phyloP scores from a whole-genome alignment of 2,888 invertebrate species.

The Amblyjoppa fuscipennis region DNA sequence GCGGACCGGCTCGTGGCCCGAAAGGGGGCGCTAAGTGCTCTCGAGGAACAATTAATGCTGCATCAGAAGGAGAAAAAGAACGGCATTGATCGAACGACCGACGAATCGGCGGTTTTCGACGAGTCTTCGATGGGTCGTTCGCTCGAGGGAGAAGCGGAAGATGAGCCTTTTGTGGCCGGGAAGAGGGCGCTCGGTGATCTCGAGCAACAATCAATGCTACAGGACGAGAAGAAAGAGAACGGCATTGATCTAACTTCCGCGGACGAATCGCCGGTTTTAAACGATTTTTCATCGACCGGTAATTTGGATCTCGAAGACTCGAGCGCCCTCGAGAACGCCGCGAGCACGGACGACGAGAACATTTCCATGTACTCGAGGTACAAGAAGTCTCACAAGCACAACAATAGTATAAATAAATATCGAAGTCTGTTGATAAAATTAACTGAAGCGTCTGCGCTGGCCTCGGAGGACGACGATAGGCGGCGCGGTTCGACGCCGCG shows the following conservation, averaged over 20 bases:
- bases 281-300: neutral
- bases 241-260: neutral
- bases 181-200: slow-evolving; percentile 55
- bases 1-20: slow-evolving; percentile 41
- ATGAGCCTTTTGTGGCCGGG: slow-evolving; percentile 52
- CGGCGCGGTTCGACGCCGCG: slow-evolving; percentile 11
- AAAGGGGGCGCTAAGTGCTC: slow-evolving; percentile 57
- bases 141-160: slow-evolving; percentile 21
- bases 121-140: neutral
- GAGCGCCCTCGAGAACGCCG: slow-evolving; percentile 37
- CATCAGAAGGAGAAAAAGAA: neutral
- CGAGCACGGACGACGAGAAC: slow-evolving; percentile 53
- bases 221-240: neutral
- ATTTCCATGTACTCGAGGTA: slow-evolving; percentile 80
- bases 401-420: slow-evolving; percentile 80
- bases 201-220: neutral
- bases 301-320: slow-evolving; percentile 3
- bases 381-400: slow-evolving; percentile 72
- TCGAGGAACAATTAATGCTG: neutral
- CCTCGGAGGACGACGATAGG: slow-evolving; percentile 11
- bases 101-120: neutral
- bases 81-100: neutral
- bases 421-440: slow-evolving; percentile 69
- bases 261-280: neutral
- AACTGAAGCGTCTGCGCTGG: neutral